Conservation (phyloP, 2,797 vertebrate genomes). For the Malurus splendens region DNA sequence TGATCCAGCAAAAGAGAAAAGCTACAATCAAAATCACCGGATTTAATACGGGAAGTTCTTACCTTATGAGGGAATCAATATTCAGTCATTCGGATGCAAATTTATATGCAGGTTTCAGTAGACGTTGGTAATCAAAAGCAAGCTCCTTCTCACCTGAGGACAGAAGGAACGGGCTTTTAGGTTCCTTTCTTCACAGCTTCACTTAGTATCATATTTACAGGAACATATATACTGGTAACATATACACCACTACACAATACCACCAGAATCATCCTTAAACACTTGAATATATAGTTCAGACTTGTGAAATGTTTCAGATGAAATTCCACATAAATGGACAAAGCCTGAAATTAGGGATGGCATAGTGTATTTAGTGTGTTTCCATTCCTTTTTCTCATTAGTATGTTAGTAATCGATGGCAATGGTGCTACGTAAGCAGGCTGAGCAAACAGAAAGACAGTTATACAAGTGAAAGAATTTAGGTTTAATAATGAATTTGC, state of each 20-base stretch:
- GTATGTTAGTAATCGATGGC: slow-evolving; percentile 52
- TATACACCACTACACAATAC: slow-evolving; percentile 61
- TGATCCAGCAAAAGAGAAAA: slow-evolving; percentile 57
- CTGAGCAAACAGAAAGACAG: slow-evolving; percentile 40
- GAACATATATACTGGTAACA: slow-evolving; percentile 60
- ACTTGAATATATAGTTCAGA: slow-evolving; percentile 86
- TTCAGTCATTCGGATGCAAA: slow-evolving; percentile 27
- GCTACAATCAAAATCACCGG: slow-evolving; percentile 34
- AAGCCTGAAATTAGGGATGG: slow-evolving; percentile 61
- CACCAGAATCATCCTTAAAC: slow-evolving; percentile 78
- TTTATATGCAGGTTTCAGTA: slow-evolving; percentile 30
- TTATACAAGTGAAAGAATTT: slow-evolving; percentile 40
- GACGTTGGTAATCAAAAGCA: slow-evolving; percentile 25
- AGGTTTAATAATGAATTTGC: slow-evolving; percentile 24
- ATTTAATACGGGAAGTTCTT: slow-evolving; percentile 38
- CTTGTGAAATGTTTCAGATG: slow-evolving; percentile 77
- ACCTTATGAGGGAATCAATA: slow-evolving; percentile 59
- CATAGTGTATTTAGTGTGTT: neutral
- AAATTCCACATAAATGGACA: slow-evolving; percentile 72
- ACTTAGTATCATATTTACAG: slow-evolving; percentile 40
- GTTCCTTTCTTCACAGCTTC: slow-evolving; percentile 54
- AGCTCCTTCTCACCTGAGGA: slow-evolving; percentile 41
- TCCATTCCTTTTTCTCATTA: slow-evolving; percentile 65
- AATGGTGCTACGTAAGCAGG: slow-evolving; percentile 72
- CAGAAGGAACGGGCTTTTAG: slow-evolving; percentile 48